Conservation (phyloP, 53 echinoderm and acorn worm species). For the Paracentrotus lividus region DNA sequence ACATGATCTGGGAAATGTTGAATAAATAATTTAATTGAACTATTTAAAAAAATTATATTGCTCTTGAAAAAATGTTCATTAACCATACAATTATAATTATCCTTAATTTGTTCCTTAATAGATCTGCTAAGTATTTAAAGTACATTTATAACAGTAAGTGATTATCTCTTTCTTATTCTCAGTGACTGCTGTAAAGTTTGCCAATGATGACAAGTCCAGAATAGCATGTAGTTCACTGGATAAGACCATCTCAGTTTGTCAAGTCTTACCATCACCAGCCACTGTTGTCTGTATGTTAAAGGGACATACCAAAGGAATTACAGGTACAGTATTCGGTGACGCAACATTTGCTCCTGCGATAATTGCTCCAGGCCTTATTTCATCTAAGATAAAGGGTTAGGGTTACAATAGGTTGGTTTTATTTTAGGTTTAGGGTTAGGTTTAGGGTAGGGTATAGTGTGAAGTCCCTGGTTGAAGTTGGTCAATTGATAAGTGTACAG, state of each 20-base stretch:
- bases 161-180: neutral
- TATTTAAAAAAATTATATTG: too few relatives aligned
- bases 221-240: slow-evolving; percentile 97
- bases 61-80: too few relatives aligned
- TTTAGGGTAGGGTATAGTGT: too few relatives aligned
- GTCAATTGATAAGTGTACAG: too few relatives aligned
- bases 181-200: slow-evolving; percentile 97
- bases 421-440: neutral
- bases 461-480: too few relatives aligned
- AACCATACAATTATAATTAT: too few relatives aligned
- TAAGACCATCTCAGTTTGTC: slow-evolving; percentile 94
- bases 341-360: too few relatives aligned
- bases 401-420: neutral
- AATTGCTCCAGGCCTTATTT: too few relatives aligned
- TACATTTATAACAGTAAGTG: neutral
- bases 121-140: too few relatives aligned
- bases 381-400: neutral
- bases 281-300: slow-evolving; percentile 93
- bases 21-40: too few relatives aligned
- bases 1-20: too few relatives aligned
- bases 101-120: too few relatives aligned
- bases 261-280: slow-evolving; percentile 95
- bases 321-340: slow-evolving; percentile 73
- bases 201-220: slow-evolving; percentile 99
- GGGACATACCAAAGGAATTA: slow-evolving; percentile 92